Conservation (phyloP, 2,113 vertebrate species). For the Peromyscus maniculatus region DNA sequence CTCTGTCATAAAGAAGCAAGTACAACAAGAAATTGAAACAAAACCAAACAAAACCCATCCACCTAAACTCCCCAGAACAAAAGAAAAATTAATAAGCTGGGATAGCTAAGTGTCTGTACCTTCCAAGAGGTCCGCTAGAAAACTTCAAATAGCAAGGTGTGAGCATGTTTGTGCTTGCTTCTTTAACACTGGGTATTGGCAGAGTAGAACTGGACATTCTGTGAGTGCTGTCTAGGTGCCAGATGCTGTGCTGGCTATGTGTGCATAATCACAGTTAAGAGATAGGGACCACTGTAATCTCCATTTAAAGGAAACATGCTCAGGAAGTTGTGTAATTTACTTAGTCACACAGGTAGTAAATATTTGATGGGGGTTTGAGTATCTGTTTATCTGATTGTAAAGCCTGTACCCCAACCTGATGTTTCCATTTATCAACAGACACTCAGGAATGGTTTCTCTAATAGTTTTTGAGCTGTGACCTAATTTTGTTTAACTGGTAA, state of each 20-base stretch:
- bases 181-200: slow-evolving; percentile 48
- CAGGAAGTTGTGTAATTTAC: slow-evolving; percentile 55
- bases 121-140: background rate
- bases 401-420: slow-evolving; percentile 7
- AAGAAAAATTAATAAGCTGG: background rate
- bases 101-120: background rate
- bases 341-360: slow-evolving; percentile 29
- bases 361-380: slow-evolving; percentile 47
- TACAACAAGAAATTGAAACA: background rate
- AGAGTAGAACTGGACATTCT: background rate
- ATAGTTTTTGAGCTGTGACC: slow-evolving; percentile 63
- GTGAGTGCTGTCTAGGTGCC: slow-evolving; percentile 14
- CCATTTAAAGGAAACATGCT: slow-evolving; percentile 39
- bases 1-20: background rate
- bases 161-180: background rate
- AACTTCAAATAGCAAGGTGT: background rate
- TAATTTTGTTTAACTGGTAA: slow-evolving; percentile 71
- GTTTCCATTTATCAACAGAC: slow-evolving; percentile 59
- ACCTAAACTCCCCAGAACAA: background rate
- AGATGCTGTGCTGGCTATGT: background rate
- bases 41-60: background rate
- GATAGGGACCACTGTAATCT: slow-evolving; percentile 1
- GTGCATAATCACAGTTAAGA: background rate
- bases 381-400: slow-evolving; percentile 60
- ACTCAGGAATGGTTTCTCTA: slow-evolving; percentile 63